Evolutionary conservation across 2,797 vertebrate species (phyloP), one percentile per base, ranked within the genome.

Genomic region (Gorsachius magnificus): DNA sequence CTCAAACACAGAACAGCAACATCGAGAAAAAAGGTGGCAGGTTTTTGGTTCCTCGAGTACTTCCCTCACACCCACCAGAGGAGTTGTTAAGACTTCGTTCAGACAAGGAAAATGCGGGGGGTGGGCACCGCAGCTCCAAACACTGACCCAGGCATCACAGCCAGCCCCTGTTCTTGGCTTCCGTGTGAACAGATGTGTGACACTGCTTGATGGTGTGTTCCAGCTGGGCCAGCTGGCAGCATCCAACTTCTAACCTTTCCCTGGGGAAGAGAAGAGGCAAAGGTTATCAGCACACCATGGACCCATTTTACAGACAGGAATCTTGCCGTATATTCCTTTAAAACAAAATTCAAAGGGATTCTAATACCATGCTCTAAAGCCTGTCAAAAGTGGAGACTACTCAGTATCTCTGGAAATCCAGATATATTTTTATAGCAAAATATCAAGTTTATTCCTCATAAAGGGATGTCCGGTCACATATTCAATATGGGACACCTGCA

Each of bases 201-300:
- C 98, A 99, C 64, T 97, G 97, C 88, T 99, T 98, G 96, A 99
- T 97, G 22, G 96, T 97, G 12, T 84, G 88, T 24, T 98, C 98
- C 72, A 99, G 97, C 80, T 98, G 98, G 63, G 98, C 97, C 94
- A 99, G 95, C 79, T 99, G 99, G 82, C 70, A 96, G 56, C 98
- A 98, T 29, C 99, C 99, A 5, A 98, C 89, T 21, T 96, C 89
- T 83, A 99, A 96, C 96, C 98, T 98, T 92, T 98, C 98, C 97
- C 99, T 99, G 36, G 25, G 56, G 74, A 54, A 91, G 57, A 95
- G 61, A 92, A 74, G 51, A 69, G 0, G 86, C 5, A 87, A 58
- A 86, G 45, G 77, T 68, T 41, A 72, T 28, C 21, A 43, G 43
- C 57, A 45, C 58, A 48, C 13, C 16, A 20, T 0, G 9, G 17